These are phyloP conservation scores for Deilephila elpenor DNA, from an alignment of 2,888 invertebrate species.

Conservation along the genomic window DNA sequence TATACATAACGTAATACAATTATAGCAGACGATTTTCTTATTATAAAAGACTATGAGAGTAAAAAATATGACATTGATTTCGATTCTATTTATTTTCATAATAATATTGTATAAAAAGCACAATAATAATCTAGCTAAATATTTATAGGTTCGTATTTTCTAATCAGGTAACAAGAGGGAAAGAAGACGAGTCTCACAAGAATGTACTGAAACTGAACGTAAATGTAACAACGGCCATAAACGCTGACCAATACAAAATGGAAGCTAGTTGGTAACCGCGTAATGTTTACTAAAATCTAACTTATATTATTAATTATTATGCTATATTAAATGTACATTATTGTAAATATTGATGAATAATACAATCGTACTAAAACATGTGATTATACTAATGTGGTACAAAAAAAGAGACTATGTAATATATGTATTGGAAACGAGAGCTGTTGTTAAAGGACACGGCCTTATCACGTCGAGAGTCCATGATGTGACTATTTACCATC, in stretches of 20 bases:
- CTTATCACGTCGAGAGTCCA: constrained; percentile 33
- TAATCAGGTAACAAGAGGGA: background rate
- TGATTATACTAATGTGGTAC: too few species aligned
- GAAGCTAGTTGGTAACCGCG: background rate
- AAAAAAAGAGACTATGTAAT: background rate
- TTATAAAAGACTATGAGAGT: too few species aligned
- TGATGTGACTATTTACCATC: constrained; percentile 60
- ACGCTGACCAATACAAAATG: constrained; percentile 26
- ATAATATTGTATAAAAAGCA: too few species aligned
- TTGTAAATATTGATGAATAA: background rate
- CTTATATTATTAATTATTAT: too few species aligned
- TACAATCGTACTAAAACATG: background rate
- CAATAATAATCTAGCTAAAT: too few species aligned
- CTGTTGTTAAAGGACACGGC: background rate
- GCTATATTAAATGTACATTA: background rate
- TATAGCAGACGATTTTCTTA: too few species aligned
- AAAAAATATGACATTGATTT: too few species aligned
- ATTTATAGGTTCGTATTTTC: background rate
- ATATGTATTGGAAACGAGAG: background rate
- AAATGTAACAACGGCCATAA: background rate
- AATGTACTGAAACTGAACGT: too few species aligned
- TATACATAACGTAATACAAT: too few species aligned
- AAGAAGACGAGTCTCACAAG: background rate
- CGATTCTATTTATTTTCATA: too few species aligned
- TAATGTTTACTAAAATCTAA: background rate